A percentile compares a stretch with the other conserved stretches of the same genome.
phyloP scores from a whole-genome alignment of 2,113 vertebrate genomes.

The Blennius ocellaris region DNA sequence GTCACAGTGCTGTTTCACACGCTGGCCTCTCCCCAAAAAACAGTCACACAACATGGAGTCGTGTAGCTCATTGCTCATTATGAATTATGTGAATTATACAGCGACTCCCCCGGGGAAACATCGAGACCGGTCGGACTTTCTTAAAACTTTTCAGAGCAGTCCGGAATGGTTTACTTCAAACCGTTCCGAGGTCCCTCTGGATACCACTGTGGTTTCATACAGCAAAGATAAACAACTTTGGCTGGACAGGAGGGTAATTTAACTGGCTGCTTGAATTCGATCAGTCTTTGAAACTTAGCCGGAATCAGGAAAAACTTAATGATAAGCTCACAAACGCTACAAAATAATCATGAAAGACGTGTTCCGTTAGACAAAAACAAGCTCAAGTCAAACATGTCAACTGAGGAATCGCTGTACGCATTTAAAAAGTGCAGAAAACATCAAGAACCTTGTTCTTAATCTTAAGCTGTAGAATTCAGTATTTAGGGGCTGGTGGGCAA shows the following conservation, averaged over 20 bases:
- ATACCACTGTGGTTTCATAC: slow-evolving; percentile 77
- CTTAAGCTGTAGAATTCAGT: too few relatives aligned
- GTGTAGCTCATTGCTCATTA: slow-evolving; percentile 45
- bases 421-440: too few relatives aligned
- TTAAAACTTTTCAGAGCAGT: slow-evolving; percentile 66
- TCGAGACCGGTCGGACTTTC: slow-evolving; percentile 16
- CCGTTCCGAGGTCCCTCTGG: slow-evolving; percentile 79
- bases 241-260: slow-evolving; percentile 84
- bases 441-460: too few relatives aligned
- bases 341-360: too few relatives aligned
- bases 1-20: slow-evolving; percentile 72
- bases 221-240: slow-evolving; percentile 85
- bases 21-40: slow-evolving; percentile 85
- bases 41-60: slow-evolving; percentile 71
- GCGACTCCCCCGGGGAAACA: slow-evolving; percentile 25
- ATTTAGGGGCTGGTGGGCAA: too few relatives aligned
- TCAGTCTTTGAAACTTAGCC: slow-evolving; percentile 37
- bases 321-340: too few relatives aligned
- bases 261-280: slow-evolving; percentile 66
- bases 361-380: too few relatives aligned
- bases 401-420: too few relatives aligned
- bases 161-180: slow-evolving; percentile 78
- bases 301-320: background rate
- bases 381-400: too few relatives aligned
- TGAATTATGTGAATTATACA: slow-evolving; percentile 55